Conservation (phyloP, 2,888 invertebrate species). For the Mycalesis mineus region DNA sequence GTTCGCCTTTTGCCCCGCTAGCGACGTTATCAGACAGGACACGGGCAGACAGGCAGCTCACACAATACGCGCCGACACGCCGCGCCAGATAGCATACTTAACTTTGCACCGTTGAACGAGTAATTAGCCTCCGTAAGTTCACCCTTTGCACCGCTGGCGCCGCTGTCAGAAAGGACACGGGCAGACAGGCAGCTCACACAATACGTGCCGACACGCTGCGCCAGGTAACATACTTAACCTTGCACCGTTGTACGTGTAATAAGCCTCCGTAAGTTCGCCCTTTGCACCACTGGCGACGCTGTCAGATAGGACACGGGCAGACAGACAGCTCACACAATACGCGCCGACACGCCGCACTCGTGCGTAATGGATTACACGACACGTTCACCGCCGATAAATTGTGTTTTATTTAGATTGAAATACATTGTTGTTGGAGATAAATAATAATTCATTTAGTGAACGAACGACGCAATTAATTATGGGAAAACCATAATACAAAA, state of each 20-base stretch:
- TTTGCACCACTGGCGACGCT: neutral
- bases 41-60: neutral
- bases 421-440: neutral
- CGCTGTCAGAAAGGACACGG: neutral
- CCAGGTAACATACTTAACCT: too few species aligned
- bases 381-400: neutral
- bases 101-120: too few species aligned
- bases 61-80: too few species aligned
- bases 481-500: too few species aligned
- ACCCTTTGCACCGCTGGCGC: neutral
- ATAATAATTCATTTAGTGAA: neutral
- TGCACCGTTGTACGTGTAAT: too few species aligned
- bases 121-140: neutral
- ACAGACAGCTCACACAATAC: neutral
- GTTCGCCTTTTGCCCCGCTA: neutral
- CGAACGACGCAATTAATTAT: too few species aligned
- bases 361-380: neutral
- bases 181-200: too few species aligned
- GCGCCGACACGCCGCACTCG: neutral
- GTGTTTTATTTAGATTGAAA: neutral
- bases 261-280: neutral
- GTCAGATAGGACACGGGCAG: neutral
- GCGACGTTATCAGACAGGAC: neutral
- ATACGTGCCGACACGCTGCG: neutral
- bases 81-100: too few species aligned